These are phyloP conservation scores for Mastomys natalensis DNA, from an alignment of 2,113 vertebrate species.

Conservation along the genomic window DNA sequence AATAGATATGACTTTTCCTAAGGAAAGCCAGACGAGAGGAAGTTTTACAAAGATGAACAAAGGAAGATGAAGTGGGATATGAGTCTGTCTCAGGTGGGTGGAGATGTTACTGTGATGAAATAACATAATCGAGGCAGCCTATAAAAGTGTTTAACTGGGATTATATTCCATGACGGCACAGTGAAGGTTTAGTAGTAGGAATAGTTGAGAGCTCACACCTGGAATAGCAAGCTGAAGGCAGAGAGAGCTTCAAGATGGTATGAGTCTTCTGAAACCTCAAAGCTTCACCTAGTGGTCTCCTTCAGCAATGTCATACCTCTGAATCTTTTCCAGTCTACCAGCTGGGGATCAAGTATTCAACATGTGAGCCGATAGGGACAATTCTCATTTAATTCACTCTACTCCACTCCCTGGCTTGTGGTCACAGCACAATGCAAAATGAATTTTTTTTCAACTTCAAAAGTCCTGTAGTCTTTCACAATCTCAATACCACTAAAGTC, in stretches of 20 bases:
- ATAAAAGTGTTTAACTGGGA: background rate
- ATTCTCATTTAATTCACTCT: background rate
- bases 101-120: background rate
- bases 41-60: background rate
- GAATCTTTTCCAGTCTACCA: background rate
- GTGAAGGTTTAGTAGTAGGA: background rate
- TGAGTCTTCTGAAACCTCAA: background rate
- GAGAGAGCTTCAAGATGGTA: background rate
- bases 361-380: background rate
- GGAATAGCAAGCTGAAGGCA: background rate
- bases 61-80: background rate
- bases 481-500: background rate
- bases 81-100: background rate
- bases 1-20: background rate
- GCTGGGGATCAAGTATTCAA: background rate
- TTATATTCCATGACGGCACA: too few species aligned
- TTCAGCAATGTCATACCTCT: background rate
- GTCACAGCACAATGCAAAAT: background rate
- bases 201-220: background rate
- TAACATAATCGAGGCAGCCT: background rate
- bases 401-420: background rate
- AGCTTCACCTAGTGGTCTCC: background rate
- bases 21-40: background rate
- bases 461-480: background rate
- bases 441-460: background rate